Percentiles rank a stretch among this genome's conserved stretches.
Conservation (phyloP, 2,113 vertebrate genomes). For the Sorex fumeus region DNA sequence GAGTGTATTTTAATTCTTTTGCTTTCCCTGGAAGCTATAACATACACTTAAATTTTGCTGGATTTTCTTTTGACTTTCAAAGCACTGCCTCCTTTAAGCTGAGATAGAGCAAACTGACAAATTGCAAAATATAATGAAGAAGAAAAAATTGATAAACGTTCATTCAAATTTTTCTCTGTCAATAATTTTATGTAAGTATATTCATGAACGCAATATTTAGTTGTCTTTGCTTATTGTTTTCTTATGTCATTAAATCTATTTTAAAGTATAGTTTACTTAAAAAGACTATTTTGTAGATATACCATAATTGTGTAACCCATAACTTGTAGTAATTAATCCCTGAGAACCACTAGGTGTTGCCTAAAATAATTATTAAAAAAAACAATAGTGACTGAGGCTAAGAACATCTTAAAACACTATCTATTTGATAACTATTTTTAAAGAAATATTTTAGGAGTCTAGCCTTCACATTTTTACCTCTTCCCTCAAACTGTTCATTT, state of each 20-base stretch:
- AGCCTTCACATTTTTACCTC: background rate
- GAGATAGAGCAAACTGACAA: background rate
- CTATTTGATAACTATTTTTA: background rate
- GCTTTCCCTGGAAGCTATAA: slow-evolving; percentile 54
- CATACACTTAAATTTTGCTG: background rate
- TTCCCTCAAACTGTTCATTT: background rate
- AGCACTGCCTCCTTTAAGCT: background rate
- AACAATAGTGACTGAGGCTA: background rate
- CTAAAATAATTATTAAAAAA: too few species aligned
- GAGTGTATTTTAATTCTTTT: background rate
- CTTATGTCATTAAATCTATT: slow-evolving; percentile 39
- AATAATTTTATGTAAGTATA: background rate
- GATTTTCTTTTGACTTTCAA: slow-evolving; percentile 27
- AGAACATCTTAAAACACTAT: background rate
- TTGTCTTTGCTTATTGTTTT: background rate
- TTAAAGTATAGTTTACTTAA: background rate
- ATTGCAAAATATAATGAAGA: slow-evolving; percentile 31
- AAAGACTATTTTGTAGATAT: background rate
- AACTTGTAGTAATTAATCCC: background rate
- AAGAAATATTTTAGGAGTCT: background rate
- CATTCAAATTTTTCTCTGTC: background rate
- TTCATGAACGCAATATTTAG: slow-evolving; percentile 20
- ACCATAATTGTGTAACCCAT: background rate
- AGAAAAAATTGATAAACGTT: background rate
- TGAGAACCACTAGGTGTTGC: too few species aligned